Evolutionary conservation across 2,113 vertebrate genomes (phyloP).

Genomic region (Anhinga anhinga): DNA sequence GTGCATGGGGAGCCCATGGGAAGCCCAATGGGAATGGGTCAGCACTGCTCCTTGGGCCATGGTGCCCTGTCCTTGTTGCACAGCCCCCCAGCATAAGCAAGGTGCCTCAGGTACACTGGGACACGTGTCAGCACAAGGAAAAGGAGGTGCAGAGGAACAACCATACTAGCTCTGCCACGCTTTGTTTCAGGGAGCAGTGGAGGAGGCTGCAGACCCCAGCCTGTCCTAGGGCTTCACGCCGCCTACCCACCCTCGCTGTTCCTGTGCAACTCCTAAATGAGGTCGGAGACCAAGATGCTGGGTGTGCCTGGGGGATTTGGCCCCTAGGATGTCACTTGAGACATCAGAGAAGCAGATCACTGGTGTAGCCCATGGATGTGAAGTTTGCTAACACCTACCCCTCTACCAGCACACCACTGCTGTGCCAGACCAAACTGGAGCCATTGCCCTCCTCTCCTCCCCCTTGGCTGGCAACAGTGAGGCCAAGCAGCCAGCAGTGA

Average conservation of each 20-base stretch:
- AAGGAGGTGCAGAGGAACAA: not conserved
- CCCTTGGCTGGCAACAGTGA: not conserved
- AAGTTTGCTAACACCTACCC: not conserved
- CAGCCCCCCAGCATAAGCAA: not conserved
- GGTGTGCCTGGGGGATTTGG: rapidly evolving
- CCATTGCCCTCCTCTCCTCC: not conserved
- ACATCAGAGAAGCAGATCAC: not conserved
- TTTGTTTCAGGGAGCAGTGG: not conserved
- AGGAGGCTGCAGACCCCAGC: not conserved
- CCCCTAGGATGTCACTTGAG: not conserved
- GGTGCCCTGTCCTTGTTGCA: not conserved
- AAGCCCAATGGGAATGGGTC: not conserved
- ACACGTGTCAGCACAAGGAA: not conserved
- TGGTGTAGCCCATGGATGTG: not conserved
- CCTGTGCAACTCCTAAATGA: rapidly evolving
- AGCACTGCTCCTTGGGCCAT: not conserved
- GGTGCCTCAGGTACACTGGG: not conserved
- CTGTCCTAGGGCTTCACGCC: not conserved
- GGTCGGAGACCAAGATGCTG: not conserved
- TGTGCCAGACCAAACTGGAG: not conserved
- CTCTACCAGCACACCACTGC: not conserved
- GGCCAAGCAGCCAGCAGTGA: not conserved
- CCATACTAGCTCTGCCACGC: not conserved
- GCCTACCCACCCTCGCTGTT: not conserved
- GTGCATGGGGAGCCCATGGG: not conserved